Conservation (phyloP, 2,888 invertebrate species). For the Charanyca ferruginea region DNA sequence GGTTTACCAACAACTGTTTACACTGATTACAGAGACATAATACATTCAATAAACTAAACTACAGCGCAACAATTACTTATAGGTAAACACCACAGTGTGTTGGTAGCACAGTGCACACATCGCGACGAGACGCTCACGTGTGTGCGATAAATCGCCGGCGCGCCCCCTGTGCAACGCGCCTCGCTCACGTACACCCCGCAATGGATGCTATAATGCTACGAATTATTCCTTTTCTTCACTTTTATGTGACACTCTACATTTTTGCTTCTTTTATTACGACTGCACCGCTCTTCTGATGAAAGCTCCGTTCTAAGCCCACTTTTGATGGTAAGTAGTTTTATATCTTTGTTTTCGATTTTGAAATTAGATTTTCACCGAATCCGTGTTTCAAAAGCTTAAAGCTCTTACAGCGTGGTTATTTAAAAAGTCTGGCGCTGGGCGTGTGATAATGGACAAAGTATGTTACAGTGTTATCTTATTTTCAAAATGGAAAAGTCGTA, state of each 20-base stretch:
- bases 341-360: conserved; percentile 23
- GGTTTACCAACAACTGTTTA: too few species aligned
- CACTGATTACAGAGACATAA: too few species aligned
- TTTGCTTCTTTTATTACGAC: conserved; percentile 44
- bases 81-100: too few species aligned
- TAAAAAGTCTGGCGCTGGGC: not conserved
- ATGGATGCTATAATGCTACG: conserved; percentile 76
- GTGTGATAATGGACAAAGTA: conserved; percentile 21
- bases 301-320: conserved; percentile 23
- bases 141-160: conserved; percentile 50
- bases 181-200: conserved; percentile 55
- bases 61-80: too few species aligned
- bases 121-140: conserved; percentile 49
- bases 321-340: conserved; percentile 17
- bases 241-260: conserved; percentile 60
- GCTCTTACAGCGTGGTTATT: conserved; percentile 12
- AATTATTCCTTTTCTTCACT: conserved; percentile 73
- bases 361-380: conserved; percentile 36
- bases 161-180: conserved; percentile 48
- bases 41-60: too few species aligned
- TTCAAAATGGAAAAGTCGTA: conserved; percentile 32
- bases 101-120: not conserved
- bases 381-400: conserved; percentile 23
- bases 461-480: conserved; percentile 16
- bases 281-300: conserved; percentile 31